These are phyloP conservation scores for Ispidina lecontei DNA, from an alignment of 2,797 vertebrate genomes.

Conservation along the genomic window DNA sequence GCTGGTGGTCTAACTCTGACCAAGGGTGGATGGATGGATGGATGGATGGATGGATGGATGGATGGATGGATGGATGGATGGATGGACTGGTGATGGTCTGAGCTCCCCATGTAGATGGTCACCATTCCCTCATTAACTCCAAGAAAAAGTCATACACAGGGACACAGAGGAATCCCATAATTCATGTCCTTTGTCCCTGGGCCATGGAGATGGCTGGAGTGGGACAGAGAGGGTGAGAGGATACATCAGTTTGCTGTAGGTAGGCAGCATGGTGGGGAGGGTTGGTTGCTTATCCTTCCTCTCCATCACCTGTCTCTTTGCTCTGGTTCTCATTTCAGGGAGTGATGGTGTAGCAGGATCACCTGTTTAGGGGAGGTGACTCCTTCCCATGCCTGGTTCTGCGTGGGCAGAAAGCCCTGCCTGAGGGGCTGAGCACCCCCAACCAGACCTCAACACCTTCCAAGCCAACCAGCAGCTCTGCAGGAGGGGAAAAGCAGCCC, in stretches of 20 bases:
- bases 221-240: too few species aligned
- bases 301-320: neutral
- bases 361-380: rapidly evolving
- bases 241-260: neutral
- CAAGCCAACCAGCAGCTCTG: neutral
- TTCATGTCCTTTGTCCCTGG: neutral
- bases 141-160: neutral
- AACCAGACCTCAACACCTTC: neutral
- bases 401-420: neutral
- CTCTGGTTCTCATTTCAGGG: neutral
- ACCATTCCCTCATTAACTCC: neutral
- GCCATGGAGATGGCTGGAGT: rapidly evolving
- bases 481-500: neutral
- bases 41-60: neutral
- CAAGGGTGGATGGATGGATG: neutral
- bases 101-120: neutral
- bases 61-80: too few species aligned
- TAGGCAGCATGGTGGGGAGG: neutral
- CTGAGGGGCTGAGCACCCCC: neutral
- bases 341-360: rapidly evolving
- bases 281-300: neutral
- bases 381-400: rapidly evolving
- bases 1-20: neutral
- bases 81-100: neutral
- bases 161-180: neutral